Evolutionary conservation across 2,797 vertebrate species (phyloP), one percentile per base, ranked within the genome.

Genomic region (Heteromormyrus szaboi): DNA sequence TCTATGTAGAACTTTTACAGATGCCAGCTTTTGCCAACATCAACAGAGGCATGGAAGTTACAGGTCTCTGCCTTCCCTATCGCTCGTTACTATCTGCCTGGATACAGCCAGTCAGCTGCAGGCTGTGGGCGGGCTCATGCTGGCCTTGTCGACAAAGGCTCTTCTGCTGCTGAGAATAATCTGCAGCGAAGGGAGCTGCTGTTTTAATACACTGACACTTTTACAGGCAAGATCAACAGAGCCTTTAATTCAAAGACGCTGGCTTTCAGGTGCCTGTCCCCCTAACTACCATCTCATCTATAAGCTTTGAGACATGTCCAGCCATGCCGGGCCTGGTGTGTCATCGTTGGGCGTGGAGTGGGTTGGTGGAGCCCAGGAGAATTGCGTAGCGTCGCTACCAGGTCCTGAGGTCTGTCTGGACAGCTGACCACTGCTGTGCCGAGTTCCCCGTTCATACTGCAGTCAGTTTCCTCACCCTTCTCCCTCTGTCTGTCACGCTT

Each of bases 401-500:
- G 41, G 41, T 81, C 17, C 37, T 9, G 76, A 46, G 41, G 37
- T 22, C 76, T 44, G 76, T 9, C 37, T 44, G 76, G 76, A 46
- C 76, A 81, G 41, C 76, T 46, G 41, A 46, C 41, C 17, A 46
- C 76, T 7, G 76, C 76, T 81, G 17, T 81, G 41, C 76, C 19
- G 19, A 81, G 76, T 81, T 46, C 9, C 41, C 19, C 7, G n/a
- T 46, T 46, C 19, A 11, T 81, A n/a, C 76, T n/a, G 17, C 19
- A 44, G 7, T 46, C 76, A 19, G 48, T 85, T 85, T 85, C 50
- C 25, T 53, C 48, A 85, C 50, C 50, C 25, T 51, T 54, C 84
- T 53, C 46, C 68, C 12, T 89, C 89, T 89, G 89, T 88, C 59
- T 89, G 90, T 89, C 53, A 56, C 65, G 84, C 81, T 46, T 81